Evolutionary conservation across 2,888 invertebrate genomes (phyloP).

Genomic region (Chydorus sphaericus): DNA sequence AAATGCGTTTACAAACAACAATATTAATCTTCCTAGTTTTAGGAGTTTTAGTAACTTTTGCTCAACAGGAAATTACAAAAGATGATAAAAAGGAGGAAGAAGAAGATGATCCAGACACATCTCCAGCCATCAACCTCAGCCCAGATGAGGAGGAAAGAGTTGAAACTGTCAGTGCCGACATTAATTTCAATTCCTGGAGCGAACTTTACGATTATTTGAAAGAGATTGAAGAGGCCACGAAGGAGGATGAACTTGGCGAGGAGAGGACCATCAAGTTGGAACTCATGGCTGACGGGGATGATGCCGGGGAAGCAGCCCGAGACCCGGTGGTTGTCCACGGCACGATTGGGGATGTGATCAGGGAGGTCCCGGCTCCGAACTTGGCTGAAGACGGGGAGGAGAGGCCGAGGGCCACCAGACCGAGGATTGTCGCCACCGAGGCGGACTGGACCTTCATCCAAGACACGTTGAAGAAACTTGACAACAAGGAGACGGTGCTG

Average conservation of each 20-base stretch:
- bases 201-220: constrained; percentile 2
- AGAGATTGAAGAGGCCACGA: constrained; percentile 1
- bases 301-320: background rate
- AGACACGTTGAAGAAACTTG: constrained; percentile 6
- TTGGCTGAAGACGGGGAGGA: constrained; percentile 1
- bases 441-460: constrained; percentile 13
- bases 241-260: background rate
- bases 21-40: too few relatives aligned
- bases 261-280: background rate
- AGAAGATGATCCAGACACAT: background rate
- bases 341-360: constrained; percentile 6
- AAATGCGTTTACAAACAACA: too few relatives aligned
- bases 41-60: too few relatives aligned
- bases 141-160: too few relatives aligned
- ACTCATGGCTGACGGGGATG: background rate
- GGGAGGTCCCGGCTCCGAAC: constrained; percentile 10
- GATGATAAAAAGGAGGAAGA: background rate
- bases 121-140: too few relatives aligned
- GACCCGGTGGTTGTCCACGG: constrained; percentile 1
- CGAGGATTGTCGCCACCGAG: constrained; percentile 7
- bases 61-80: too few relatives aligned
- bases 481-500: background rate
- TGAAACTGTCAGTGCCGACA: constrained; percentile 1
- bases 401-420: background rate
- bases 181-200: constrained; percentile 3